Evolutionary conservation across 2,888 invertebrate species (phyloP).

Genomic region (Acanthosoma haemorrhoidale): DNA sequence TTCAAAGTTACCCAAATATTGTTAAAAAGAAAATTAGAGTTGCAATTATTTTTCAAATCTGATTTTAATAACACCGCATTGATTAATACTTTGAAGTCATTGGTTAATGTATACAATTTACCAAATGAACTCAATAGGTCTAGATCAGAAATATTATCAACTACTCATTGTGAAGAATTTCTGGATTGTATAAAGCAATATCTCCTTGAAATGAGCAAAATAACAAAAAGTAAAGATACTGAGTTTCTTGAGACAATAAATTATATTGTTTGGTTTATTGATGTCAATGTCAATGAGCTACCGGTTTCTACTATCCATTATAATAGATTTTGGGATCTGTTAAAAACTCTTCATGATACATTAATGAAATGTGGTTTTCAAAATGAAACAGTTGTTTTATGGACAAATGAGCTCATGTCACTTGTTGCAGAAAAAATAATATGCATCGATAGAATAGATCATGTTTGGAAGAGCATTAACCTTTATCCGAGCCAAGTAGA

Average conservation of each 20-base stretch:
- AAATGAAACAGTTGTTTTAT: not conserved
- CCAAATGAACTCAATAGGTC: not conserved
- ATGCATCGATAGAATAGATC: not conserved
- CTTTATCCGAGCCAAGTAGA: slow-evolving; percentile 53
- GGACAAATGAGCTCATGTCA: not conserved
- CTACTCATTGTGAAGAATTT: not conserved
- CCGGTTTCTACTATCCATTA: not conserved
- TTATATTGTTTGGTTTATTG: not conserved
- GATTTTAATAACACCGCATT: not conserved
- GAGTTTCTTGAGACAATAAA: not conserved
- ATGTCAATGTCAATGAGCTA: not conserved
- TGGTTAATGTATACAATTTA: not conserved
- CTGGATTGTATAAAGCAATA: not conserved
- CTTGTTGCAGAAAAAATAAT: not conserved
- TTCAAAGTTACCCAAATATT: not conserved
- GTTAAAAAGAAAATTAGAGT: not conserved
- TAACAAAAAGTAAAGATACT: not conserved
- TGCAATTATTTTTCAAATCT: slow-evolving; percentile 8
- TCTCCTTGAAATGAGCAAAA: not conserved
- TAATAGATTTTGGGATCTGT: not conserved
- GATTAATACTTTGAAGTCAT: not conserved
- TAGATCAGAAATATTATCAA: slow-evolving; percentile 5
- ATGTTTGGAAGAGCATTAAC: slow-evolving; percentile 47
- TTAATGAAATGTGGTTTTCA: not conserved
- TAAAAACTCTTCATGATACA: not conserved